These are phyloP conservation scores for Cherax destructor DNA, from an alignment of 1,140 invertebrate species.

Conservation along the genomic window DNA sequence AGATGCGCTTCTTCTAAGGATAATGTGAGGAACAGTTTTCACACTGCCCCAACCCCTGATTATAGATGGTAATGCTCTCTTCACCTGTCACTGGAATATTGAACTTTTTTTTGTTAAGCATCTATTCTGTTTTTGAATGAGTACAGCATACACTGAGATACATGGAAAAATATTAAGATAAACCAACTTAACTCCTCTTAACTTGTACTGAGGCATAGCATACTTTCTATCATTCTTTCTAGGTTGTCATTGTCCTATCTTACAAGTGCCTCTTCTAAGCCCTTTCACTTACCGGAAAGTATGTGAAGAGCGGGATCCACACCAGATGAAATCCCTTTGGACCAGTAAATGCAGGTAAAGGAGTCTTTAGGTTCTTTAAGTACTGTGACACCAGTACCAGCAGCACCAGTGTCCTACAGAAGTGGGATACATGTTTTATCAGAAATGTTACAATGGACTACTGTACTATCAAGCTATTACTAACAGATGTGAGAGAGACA, in stretches of 20 bases:
- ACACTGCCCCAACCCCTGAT: too few species aligned
- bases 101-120: too few species aligned
- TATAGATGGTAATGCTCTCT: too few species aligned
- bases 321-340: constrained; percentile 5
- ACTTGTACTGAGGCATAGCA: neutral
- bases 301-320: constrained; percentile 48
- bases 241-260: neutral
- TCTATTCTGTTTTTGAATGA: too few species aligned
- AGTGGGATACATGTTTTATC: neutral
- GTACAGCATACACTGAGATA: too few species aligned
- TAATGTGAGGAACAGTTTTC: too few species aligned
- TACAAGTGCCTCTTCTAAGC: neutral
- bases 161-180: too few species aligned
- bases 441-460: too few species aligned
- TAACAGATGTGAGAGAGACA: too few species aligned
- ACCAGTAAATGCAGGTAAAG: constrained; percentile 73
- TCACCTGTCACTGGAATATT: too few species aligned
- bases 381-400: constrained; percentile 89
- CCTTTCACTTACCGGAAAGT: constrained; percentile 49
- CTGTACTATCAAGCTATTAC: too few species aligned
- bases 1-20: too few species aligned
- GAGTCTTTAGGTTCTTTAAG: constrained; percentile 82
- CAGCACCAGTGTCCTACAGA: constrained; percentile 85
- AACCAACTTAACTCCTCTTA: neutral
- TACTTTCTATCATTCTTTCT: neutral